A percentile compares a stretch with the other conserved stretches of the same genome.
Conservation (phyloP, 2,113 vertebrate species). For the Ranitomeya variabilis region DNA sequence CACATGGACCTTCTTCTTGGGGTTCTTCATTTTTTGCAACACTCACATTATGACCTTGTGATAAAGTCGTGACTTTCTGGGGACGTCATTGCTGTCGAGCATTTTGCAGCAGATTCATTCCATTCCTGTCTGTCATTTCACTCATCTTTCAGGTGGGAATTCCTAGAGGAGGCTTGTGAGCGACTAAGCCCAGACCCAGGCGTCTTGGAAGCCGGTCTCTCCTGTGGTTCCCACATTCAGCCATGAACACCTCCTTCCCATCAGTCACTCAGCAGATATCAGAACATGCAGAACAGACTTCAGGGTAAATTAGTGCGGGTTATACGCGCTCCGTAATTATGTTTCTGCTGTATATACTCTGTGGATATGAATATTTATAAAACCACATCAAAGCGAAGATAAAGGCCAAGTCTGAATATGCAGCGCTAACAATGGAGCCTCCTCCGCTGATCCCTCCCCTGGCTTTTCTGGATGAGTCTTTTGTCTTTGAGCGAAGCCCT, state of each 20-base stretch:
- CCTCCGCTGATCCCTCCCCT: conserved; percentile 49
- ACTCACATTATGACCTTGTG: no score
- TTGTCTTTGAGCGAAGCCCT: conserved; percentile 52
- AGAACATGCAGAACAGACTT: conserved; percentile 53
- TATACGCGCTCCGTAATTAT: conserved; percentile 52
- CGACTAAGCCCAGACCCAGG: background rate
- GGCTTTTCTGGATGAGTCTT: conserved; percentile 51
- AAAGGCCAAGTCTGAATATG: conserved; percentile 55
- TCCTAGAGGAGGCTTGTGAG: background rate
- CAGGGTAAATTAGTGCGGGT: conserved; percentile 53
- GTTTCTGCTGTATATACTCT: conserved; percentile 57
- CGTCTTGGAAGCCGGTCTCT: background rate
- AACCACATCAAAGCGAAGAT: conserved; percentile 57
- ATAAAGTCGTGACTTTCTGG: no score
- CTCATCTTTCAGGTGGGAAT: background rate
- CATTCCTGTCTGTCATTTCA: background rate
- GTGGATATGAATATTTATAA: conserved; percentile 58
- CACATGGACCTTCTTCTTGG: background rate
- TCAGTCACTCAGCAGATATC: conserved; percentile 52
- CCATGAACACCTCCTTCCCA: background rate
- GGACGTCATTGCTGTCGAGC: background rate
- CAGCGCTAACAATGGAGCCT: conserved; percentile 50
- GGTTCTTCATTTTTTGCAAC: no score
- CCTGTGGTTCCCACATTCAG: background rate
- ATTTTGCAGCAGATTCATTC: background rate